phyloP scores from a whole-genome alignment of 2,113 vertebrate species.

The Poeciliopsis retropinna region DNA sequence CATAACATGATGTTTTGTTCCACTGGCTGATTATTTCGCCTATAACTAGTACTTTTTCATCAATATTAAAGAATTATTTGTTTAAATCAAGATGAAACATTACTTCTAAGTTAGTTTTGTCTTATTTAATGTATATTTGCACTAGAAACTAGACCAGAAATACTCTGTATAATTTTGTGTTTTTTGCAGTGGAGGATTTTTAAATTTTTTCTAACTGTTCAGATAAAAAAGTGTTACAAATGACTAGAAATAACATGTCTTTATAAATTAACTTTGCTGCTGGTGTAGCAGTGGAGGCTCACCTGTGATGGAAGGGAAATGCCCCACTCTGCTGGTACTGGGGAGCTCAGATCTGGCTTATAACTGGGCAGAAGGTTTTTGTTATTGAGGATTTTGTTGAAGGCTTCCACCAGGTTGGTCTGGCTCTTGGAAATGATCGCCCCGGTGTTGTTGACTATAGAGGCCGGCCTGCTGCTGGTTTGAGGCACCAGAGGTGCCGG shows the following conservation, averaged over 20 bases:
- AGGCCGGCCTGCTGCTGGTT: slow-evolving; percentile 75
- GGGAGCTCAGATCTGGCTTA: slow-evolving; percentile 87
- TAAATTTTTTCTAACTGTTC: neutral
- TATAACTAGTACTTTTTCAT: no score
- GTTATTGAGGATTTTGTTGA: slow-evolving; percentile 96
- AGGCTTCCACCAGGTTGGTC: slow-evolving; percentile 93
- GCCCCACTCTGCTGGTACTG: slow-evolving; percentile 83
- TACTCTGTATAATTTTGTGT: no score
- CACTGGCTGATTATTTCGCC: no score
- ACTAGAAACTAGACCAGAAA: no score
- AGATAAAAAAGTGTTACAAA: neutral
- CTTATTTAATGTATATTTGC: no score
- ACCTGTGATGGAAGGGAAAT: slow-evolving; percentile 83
- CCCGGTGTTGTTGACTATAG: slow-evolving; percentile 79
- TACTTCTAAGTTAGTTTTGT: no score
- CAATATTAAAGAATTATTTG: no score
- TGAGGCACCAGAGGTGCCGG: slow-evolving; percentile 48
- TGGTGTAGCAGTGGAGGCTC: neutral
- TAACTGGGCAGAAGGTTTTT: slow-evolving; percentile 94
- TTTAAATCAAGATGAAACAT: no score
- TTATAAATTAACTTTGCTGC: neutral
- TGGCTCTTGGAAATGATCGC: slow-evolving; percentile 92
- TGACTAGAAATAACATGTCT: neutral
- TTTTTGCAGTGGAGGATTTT: no score
- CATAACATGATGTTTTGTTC: no score